A percentile compares a stretch with the other conserved stretches of the same genome.
Conservation (phyloP, 1,140 invertebrate species). For the Rhynchophorus ferrugineus region DNA sequence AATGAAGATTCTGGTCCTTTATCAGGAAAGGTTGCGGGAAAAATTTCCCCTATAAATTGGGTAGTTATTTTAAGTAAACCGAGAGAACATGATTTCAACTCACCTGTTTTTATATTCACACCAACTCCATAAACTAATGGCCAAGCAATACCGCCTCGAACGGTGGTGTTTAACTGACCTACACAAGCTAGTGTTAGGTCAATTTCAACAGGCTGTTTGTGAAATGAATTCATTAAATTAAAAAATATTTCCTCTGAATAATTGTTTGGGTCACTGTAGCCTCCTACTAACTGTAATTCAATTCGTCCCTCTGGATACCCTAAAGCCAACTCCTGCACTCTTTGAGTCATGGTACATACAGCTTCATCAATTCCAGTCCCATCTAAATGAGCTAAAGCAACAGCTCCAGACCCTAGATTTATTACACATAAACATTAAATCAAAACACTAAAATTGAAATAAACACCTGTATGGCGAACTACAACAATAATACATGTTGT, state of each 20-base stretch:
- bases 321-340: constrained; percentile 73
- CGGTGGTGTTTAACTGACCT: constrained; percentile 80
- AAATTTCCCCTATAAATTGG: constrained; percentile 67
- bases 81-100: background rate
- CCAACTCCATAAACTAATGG: constrained; percentile 87
- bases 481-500: constrained; percentile 90
- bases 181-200: constrained; percentile 84
- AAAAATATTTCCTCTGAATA: constrained; percentile 84
- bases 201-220: constrained; percentile 78
- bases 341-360: constrained; percentile 66
- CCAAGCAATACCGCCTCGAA: constrained; percentile 71
- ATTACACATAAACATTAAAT: too few relatives aligned
- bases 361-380: constrained; percentile 73
- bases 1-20: constrained; percentile 85
- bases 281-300: constrained; percentile 83
- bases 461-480: constrained; percentile 78
- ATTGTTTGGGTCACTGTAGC: constrained; percentile 72
- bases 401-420: constrained; percentile 64
- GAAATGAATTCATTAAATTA: constrained; percentile 76
- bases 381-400: constrained; percentile 82
- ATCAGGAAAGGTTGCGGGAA: constrained; percentile 87
- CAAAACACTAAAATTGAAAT: constrained; percentile 14
- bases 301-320: constrained; percentile 79
- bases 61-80: constrained; percentile 1
- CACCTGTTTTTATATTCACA: constrained; percentile 77